A percentile compares a stretch with the other conserved stretches of the same genome.
These are phyloP conservation scores for Psittacula echo DNA, from an alignment of 2,797 vertebrate genomes.

Conservation along the genomic window DNA sequence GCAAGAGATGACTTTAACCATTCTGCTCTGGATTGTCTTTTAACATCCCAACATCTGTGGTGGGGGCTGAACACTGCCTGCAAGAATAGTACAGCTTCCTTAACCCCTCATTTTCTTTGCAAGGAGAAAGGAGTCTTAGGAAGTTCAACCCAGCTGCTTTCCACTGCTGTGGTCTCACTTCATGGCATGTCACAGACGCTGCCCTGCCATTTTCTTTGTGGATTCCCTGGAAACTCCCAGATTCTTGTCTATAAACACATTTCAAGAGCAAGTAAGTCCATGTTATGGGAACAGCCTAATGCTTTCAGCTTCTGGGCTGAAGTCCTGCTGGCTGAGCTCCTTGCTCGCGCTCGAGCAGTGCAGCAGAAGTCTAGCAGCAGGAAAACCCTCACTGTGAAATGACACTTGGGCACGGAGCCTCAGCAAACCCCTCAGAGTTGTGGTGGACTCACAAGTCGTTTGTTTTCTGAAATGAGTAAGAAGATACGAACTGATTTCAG, in stretches of 20 bases:
- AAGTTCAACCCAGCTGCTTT: not conserved
- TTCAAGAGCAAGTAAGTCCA: slow-evolving; percentile 3
- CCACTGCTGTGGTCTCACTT: not conserved
- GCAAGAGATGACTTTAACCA: not conserved
- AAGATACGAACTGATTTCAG: not conserved
- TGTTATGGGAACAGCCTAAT: not conserved
- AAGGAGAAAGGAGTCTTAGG: not conserved
- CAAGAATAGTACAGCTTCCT: not conserved
- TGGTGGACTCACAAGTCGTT: not conserved
- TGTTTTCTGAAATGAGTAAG: not conserved
- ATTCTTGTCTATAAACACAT: slow-evolving; percentile 24
- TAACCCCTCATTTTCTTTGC: not conserved
- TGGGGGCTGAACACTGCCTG: not conserved
- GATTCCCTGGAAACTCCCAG: slow-evolving; percentile 29
- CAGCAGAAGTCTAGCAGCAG: not conserved
- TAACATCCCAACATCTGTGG: not conserved
- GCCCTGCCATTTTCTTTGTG: not conserved
- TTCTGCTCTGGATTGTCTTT: not conserved
- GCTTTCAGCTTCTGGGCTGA: slow-evolving; percentile 20
- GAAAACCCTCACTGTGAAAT: not conserved
- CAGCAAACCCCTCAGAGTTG: not conserved
- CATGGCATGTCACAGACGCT: not conserved
- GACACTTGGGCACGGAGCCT: not conserved
- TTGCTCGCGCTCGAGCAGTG: fast-evolving
- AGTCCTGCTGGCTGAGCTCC: not conserved